phyloP scores from a whole-genome alignment of 2,797 vertebrate genomes.

The Brotula barbata region DNA sequence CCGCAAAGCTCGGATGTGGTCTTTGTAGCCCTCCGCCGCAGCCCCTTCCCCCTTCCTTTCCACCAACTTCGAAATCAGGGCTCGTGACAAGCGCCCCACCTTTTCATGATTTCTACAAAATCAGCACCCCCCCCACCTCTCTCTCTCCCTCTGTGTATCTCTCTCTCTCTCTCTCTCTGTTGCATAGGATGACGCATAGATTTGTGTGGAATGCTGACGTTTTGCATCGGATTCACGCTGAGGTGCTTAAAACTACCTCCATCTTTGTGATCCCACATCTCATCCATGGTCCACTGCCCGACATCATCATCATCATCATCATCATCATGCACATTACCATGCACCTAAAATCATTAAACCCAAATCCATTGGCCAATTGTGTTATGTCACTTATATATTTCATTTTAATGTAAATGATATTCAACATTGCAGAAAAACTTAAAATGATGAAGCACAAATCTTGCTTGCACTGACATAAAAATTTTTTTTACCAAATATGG shows the following conservation, averaged over 20 bases:
- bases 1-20: conserved; percentile 40
- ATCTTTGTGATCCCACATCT: neutral
- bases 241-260: conserved; percentile 2
- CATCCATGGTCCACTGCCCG: neutral
- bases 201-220: neutral
- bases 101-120: conserved; percentile 31
- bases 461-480: too few relatives aligned
- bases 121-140: too few relatives aligned
- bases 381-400: too few relatives aligned
- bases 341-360: too few relatives aligned
- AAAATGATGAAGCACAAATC: too few relatives aligned
- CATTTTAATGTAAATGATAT: too few relatives aligned
- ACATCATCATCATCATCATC: conserved; percentile 5
- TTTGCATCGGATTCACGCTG: neutral
- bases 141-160: too few relatives aligned
- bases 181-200: neutral
- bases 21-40: conserved; percentile 71
- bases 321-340: neutral
- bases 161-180: too few relatives aligned
- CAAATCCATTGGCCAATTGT: too few relatives aligned
- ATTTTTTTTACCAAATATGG: too few relatives aligned
- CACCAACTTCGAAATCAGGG: conserved; percentile 69
- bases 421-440: too few relatives aligned
- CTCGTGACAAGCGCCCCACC: conserved; percentile 65
- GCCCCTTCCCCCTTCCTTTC: conserved; percentile 64